A percentile compares a stretch with the other conserved stretches of the same genome.
phyloP scores from a whole-genome alignment of 1,140 invertebrate genomes.

The Nephotettix cincticeps region DNA sequence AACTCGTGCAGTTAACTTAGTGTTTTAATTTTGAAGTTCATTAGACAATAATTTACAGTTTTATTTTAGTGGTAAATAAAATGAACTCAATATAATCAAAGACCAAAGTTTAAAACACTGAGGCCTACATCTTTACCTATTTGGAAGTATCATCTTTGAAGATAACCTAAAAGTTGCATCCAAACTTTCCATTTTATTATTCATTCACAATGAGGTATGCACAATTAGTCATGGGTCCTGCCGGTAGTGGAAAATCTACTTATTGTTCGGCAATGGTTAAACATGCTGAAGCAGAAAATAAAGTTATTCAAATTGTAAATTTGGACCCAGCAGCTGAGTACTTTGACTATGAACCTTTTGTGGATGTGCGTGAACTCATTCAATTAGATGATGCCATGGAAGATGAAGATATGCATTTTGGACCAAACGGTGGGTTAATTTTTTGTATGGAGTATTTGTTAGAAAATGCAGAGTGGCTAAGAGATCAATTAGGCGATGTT shows the following conservation, averaged over 20 bases:
- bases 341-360: constrained; percentile 87
- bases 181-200: no score
- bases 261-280: constrained; percentile 89
- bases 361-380: constrained; percentile 92
- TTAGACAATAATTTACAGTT: neutral
- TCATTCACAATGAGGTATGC: constrained; percentile 79
- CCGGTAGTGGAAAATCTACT: constrained; percentile 96
- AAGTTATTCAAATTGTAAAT: constrained; percentile 87
- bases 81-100: neutral
- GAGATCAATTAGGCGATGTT: constrained; percentile 71
- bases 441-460: constrained; percentile 96
- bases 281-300: constrained; percentile 73
- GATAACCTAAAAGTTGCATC: neutral
- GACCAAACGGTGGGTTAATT: constrained; percentile 95
- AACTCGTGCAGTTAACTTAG: neutral
- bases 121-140: neutral
- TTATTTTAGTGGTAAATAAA: neutral
- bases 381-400: constrained; percentile 96
- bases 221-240: constrained; percentile 94
- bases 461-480: constrained; percentile 89
- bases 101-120: neutral
- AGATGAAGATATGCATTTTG: constrained; percentile 91
- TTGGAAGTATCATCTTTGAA: neutral
- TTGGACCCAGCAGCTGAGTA: constrained; percentile 96
- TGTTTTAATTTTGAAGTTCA: neutral